Conservation (phyloP, 1,140 invertebrate species). For the Cephus cinctus region DNA sequence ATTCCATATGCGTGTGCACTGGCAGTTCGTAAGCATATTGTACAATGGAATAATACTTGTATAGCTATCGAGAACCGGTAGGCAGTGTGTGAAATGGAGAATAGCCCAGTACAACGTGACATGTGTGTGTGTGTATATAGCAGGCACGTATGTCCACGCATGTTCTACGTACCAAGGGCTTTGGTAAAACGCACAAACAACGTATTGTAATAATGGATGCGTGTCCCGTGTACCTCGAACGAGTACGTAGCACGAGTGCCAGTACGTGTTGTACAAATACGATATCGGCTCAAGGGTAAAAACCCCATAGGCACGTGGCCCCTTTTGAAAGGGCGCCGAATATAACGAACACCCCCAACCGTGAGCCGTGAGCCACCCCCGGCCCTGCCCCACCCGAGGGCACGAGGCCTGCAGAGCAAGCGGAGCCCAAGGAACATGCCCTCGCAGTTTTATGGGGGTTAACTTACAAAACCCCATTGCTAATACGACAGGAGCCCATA, state of each 20-base stretch:
- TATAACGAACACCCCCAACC: slow-evolving; percentile 46
- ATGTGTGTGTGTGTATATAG: too few relatives aligned
- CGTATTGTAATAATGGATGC: slow-evolving; percentile 49
- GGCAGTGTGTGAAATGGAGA: too few relatives aligned
- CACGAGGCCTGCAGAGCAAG: too few relatives aligned
- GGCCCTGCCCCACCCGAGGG: slow-evolving; percentile 8
- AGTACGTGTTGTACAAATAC: slow-evolving; percentile 49
- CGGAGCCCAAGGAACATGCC: too few relatives aligned
- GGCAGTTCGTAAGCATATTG: too few relatives aligned
- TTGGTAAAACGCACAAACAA: slow-evolving; percentile 46
- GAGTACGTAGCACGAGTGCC: slow-evolving; percentile 35
- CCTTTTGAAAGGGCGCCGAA: slow-evolving; percentile 39
- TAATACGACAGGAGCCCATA: slow-evolving; percentile 23
- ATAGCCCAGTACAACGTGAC: too few relatives aligned
- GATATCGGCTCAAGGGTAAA: slow-evolving; percentile 42
- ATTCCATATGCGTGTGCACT: too few relatives aligned
- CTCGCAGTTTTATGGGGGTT: slow-evolving; percentile 25
- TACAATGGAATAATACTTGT: too few relatives aligned
- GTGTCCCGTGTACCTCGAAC: too few relatives aligned
- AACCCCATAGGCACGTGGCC: slow-evolving; percentile 41
- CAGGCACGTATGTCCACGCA: too few relatives aligned
- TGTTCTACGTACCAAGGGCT: too few relatives aligned
- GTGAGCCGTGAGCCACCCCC: slow-evolving; percentile 27
- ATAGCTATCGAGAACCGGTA: too few relatives aligned
- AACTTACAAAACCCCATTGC: slow-evolving; percentile 32